A percentile compares a stretch with the other conserved stretches of the same genome.
Conservation (phyloP, 2,888 invertebrate genomes). For the Tachina lurida region DNA sequence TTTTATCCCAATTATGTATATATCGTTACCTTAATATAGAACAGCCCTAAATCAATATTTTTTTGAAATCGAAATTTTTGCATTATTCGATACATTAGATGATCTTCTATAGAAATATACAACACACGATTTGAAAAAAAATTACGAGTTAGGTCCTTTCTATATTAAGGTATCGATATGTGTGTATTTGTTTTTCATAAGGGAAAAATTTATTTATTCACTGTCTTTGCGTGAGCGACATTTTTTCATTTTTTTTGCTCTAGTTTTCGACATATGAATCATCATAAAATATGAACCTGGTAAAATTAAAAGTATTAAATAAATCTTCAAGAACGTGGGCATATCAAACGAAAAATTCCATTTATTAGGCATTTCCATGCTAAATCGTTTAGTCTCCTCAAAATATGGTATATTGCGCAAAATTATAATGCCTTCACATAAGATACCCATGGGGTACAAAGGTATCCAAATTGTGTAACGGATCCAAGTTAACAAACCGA, state of each 20-base stretch:
- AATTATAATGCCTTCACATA: conserved; percentile 92
- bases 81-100: too few relatives aligned
- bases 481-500: conserved; percentile 93
- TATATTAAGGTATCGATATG: too few relatives aligned
- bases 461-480: conserved; percentile 97
- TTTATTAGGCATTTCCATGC: conserved; percentile 90
- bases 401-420: conserved; percentile 94
- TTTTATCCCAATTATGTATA: conserved; percentile 1
- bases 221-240: conserved; percentile 53
- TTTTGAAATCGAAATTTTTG: too few relatives aligned
- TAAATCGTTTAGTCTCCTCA: conserved; percentile 91
- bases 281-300: conserved; percentile 91
- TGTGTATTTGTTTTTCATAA: neutral
- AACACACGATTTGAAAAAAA: too few relatives aligned
- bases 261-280: conserved; percentile 91
- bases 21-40: too few relatives aligned
- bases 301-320: conserved; percentile 89
- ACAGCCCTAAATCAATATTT: too few relatives aligned
- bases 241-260: conserved; percentile 86
- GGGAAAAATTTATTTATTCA: conserved; percentile 24
- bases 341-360: conserved; percentile 95
- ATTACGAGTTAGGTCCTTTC: too few relatives aligned
- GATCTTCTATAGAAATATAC: too few relatives aligned
- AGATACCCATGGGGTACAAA: conserved; percentile 94
- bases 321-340: conserved; percentile 90